Evolutionary conservation across 2,888 invertebrate species (phyloP).

Genomic region (Chydorus sphaericus): DNA sequence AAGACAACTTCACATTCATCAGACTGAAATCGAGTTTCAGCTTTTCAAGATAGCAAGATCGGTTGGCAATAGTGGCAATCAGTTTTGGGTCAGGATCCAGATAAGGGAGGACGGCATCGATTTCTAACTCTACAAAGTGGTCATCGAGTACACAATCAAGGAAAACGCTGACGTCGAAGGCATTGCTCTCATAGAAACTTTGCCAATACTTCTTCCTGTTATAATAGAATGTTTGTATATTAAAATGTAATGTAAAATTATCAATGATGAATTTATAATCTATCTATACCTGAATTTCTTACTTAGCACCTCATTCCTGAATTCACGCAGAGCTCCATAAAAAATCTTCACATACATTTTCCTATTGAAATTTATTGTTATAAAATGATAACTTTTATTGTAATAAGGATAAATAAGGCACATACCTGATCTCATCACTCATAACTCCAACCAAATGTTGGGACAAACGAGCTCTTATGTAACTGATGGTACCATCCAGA

Average conservation of each 20-base stretch:
- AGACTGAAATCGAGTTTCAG: not conserved
- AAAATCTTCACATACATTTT: no score
- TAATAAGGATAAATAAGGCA: no score
- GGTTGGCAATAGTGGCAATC: not conserved
- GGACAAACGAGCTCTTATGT: no score
- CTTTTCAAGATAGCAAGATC: not conserved
- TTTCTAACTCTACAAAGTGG: not conserved
- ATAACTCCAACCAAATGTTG: constrained; percentile 1
- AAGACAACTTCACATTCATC: not conserved
- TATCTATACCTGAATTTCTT: no score
- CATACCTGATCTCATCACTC: not conserved
- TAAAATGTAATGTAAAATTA: no score
- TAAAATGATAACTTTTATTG: no score
- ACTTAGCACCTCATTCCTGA: no score
- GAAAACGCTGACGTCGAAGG: not conserved
- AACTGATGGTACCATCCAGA: no score
- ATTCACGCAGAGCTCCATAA: no score
- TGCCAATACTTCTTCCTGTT: not conserved
- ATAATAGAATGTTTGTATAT: not conserved
- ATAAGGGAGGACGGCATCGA: not conserved
- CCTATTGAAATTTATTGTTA: no score
- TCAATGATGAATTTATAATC: no score
- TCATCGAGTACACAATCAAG: not conserved
- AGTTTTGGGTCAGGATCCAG: not conserved
- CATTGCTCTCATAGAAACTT: not conserved